Percentiles rank a stretch among this genome's conserved stretches.
Conservation (phyloP, 2,797 vertebrate species). For the Kryptopterus vitreolus region DNA sequence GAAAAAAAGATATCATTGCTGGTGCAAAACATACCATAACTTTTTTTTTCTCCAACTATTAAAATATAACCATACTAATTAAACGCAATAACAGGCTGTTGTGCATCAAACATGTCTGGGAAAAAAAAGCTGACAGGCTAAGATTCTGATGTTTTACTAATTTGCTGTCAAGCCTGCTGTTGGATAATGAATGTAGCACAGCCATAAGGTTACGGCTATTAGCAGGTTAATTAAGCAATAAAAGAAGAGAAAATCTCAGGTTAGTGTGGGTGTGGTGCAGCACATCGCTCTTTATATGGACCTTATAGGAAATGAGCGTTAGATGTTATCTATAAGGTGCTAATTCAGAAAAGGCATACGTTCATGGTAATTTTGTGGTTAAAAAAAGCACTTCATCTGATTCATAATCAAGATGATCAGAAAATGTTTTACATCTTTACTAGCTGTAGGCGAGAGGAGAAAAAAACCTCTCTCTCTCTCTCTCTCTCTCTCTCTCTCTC, state of each 20-base stretch:
- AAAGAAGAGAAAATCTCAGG: slow-evolving; percentile 76
- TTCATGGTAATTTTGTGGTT: slow-evolving; percentile 79
- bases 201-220: slow-evolving; percentile 76
- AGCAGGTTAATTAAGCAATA: slow-evolving; percentile 88
- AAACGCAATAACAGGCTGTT: background rate
- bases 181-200: slow-evolving; percentile 72
- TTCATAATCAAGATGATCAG: slow-evolving; percentile 71
- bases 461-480: too few relatives aligned
- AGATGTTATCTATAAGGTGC: slow-evolving; percentile 77
- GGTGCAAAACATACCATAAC: background rate
- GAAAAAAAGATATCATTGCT: background rate
- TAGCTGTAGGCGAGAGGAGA: slow-evolving; percentile 58
- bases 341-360: slow-evolving; percentile 72
- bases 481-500: too few relatives aligned
- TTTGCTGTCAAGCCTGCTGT: slow-evolving; percentile 59
- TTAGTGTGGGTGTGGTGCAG: slow-evolving; percentile 76
- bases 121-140: slow-evolving; percentile 37
- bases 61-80: background rate
- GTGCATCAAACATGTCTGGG: slow-evolving; percentile 6
- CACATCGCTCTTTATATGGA: slow-evolving; percentile 71
- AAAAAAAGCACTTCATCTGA: slow-evolving; percentile 74
- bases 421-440: slow-evolving; percentile 64
- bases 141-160: slow-evolving; percentile 62
- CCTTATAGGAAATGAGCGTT: slow-evolving; percentile 74
- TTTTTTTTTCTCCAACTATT: background rate